Conservation (phyloP, 2,888 invertebrate species). For the Encarsia formosa region DNA sequence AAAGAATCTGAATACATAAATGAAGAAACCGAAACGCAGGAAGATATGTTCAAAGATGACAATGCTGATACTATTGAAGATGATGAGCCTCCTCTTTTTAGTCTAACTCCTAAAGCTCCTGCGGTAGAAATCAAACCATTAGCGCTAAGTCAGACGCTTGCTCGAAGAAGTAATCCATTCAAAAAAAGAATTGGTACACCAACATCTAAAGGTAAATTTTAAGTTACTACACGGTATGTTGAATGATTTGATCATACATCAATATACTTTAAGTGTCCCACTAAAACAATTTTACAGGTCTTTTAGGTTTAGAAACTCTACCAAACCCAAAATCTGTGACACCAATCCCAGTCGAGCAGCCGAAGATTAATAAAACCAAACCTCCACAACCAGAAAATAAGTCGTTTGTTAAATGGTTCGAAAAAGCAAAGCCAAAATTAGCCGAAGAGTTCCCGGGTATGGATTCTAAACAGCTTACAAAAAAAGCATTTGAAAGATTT, state of each 20-base stretch:
- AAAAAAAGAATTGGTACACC: conserved; percentile 41
- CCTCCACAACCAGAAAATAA: conserved; percentile 49
- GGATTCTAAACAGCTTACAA: conserved; percentile 56
- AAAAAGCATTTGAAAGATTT: conserved; percentile 56
- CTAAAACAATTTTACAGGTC: conserved; percentile 10
- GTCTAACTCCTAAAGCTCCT: conserved; percentile 30
- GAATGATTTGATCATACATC: background rate
- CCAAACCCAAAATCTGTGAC: conserved; percentile 14
- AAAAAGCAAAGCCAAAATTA: conserved; percentile 56
- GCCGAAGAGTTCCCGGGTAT: conserved; percentile 58
- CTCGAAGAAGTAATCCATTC: conserved; percentile 52
- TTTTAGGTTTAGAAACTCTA: conserved; percentile 35
- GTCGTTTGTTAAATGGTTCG: conserved; percentile 62
- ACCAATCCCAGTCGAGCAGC: conserved; percentile 1
- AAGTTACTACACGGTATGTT: background rate
- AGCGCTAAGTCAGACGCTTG: conserved; percentile 28
- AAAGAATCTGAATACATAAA: conserved; percentile 42
- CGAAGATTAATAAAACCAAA: conserved; percentile 40
- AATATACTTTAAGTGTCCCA: too few species aligned
- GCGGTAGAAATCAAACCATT: conserved; percentile 44
- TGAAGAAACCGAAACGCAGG: conserved; percentile 30
- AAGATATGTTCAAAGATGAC: conserved; percentile 31
- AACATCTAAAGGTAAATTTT: conserved; percentile 31
- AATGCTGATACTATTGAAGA: conserved; percentile 28
- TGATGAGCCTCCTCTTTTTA: conserved; percentile 33